Evolutionary conservation across 2,797 vertebrate genomes (phyloP), one percentile per base, ranked within the genome.

Genomic region (Eidolon dupreanum): DNA sequence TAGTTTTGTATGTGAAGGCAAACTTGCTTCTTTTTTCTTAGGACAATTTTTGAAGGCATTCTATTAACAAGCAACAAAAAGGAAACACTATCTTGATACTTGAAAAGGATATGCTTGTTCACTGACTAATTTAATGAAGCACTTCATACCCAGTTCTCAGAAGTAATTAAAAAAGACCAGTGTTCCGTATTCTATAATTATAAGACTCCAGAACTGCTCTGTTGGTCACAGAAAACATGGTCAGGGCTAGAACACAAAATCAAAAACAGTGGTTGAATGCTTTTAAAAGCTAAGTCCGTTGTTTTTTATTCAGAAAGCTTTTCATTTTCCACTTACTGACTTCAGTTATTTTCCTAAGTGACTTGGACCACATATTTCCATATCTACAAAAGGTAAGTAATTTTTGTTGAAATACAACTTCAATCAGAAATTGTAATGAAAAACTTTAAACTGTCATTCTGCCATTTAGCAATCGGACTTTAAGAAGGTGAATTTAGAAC

Each of bases 91-190:
- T 49, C 94, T 96, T 95, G 49, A 19, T 93, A 93, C 78, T 93
- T 87, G 78, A 26, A 95, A 97, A 93, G 43, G 12, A 5, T 66
- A 85, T 78, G 19, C 31, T 95, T 85, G 71, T 90, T 93, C 46
- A 71, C 57, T 97, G 95, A 97, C 97, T 97, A 92, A 92, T 95
- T 97, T 97, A 98, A 94, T 95, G 82, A 90, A 13, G 1, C 26
- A 88, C 22, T 90, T 94, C 13, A 41, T 97, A 96, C 65, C 38
- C 87, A 96, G 41, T 97, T 95, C 92, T 95, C 93, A 96, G 85
- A 96, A 97, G 87, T 95, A 97, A 96, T 98, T 98, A 70, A 22
- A 90, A 97, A 97, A 96, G 41, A 90, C 22, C 49, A 92, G 31
- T 66, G 16, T n/a, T 97, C 87, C 70, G 85, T 75, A 86, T 93